Evolutionary conservation across 2,113 vertebrate species (phyloP), one percentile per base, ranked within the genome.

Genomic region (Tonatia bakeri): DNA sequence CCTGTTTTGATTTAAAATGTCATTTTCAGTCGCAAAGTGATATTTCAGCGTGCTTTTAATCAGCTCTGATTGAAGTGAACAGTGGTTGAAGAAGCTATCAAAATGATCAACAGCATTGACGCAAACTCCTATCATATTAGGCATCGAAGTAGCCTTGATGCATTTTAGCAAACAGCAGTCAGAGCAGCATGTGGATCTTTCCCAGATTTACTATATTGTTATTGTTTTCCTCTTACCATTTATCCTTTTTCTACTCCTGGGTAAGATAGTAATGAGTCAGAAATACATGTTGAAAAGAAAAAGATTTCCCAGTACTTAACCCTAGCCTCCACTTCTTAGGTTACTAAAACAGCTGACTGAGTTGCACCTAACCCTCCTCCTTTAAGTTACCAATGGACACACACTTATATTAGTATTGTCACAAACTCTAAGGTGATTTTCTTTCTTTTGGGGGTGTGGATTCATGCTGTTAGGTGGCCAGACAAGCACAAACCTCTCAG

Each of bases 401-500:
- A 12, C 11, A 26, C 10, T 40, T 47, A 2, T 2, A 15, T 22
- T 22, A 15, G 50, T 76, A 36, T 50, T 64, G 47, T 69, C 65
- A 94, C 28, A 64, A 54, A 86, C 82, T 87, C 85, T 94, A 94
- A 97, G 73, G 43, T 92, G 72, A 80, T 90, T 93, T 90, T 97
- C 67, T 97, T 97, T 96, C 94, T 98, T 95, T 97, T 91, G 93
- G 94, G 40, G 67, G 38, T 91, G 64, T 97, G 97, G 76, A 86
- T 97, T 91, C 84, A 19, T 86, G 61, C 12, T 96, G 95, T 83
- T 97, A 99, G 99, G 99, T 99, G 98, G 98, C 98, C 98, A 99
- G 99, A 98, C 99, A 99, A 98, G 98, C 98, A 95, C 99, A 99
- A 98, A 98, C 99, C 96, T 97, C 98, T 15, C 99, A 99, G 98